phyloP scores from a whole-genome alignment of 2,113 vertebrate genomes.

The Pseudonaja textilis region DNA sequence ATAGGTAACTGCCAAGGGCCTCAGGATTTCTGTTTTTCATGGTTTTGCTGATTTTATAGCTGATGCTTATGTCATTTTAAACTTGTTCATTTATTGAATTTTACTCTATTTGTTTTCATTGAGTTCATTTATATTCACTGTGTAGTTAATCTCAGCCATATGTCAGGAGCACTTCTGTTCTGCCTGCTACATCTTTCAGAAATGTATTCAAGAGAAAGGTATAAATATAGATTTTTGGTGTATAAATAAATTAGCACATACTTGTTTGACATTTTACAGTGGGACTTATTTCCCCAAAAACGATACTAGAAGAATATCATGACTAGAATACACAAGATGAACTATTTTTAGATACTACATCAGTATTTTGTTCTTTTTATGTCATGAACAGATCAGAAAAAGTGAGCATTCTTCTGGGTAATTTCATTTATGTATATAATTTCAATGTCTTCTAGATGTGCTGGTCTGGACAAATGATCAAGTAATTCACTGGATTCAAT shows the following conservation, averaged over 20 bases:
- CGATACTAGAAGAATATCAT: neutral
- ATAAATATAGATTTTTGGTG: neutral
- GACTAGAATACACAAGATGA: neutral
- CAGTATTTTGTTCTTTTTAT: neutral
- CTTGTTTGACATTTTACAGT: neutral
- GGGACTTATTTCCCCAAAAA: neutral
- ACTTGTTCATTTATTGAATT: neutral
- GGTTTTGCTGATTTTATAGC: neutral
- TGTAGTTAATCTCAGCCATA: neutral
- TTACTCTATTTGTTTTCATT: neutral
- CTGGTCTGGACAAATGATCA: conserved; percentile 97
- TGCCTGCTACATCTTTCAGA: neutral
- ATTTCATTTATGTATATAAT: neutral
- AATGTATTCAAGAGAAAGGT: neutral
- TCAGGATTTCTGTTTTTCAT: neutral
- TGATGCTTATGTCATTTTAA: neutral
- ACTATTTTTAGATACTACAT: neutral
- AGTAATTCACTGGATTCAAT: conserved; percentile 93
- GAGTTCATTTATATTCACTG: neutral
- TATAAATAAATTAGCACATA: neutral
- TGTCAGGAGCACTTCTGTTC: neutral
- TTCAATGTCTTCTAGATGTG: conserved; percentile 73
- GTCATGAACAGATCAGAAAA: neutral
- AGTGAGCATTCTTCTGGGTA: neutral
- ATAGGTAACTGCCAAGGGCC: neutral